phyloP scores from a whole-genome alignment of 2,797 vertebrate species.

The Rallus crepitans region DNA sequence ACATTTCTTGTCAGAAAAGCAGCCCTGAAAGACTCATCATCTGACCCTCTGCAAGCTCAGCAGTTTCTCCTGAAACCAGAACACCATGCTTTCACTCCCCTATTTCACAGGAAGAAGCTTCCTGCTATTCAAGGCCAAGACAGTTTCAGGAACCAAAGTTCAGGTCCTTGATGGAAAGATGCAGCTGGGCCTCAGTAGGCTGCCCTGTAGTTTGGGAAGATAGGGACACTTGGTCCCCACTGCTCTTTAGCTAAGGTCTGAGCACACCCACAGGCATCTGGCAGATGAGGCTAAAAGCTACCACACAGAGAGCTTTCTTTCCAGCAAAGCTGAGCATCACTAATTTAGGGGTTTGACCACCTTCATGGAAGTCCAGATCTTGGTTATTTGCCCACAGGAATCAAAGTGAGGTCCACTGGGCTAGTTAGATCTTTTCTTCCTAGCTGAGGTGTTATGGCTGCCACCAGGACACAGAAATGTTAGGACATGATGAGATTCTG shows the following conservation, averaged over 20 bases:
- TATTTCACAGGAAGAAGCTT: background rate
- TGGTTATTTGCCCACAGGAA: background rate
- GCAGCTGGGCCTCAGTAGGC: background rate
- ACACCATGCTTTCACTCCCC: background rate
- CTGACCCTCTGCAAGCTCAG: background rate
- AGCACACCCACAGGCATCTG: background rate
- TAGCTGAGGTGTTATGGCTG: background rate
- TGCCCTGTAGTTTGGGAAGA: background rate
- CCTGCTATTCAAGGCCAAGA: background rate
- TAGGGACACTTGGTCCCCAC: background rate
- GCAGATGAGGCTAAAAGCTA: background rate
- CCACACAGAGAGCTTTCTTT: background rate
- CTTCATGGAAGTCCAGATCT: background rate
- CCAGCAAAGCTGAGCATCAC: background rate
- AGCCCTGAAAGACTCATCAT: background rate
- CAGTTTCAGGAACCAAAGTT: background rate
- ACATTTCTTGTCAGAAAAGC: background rate
- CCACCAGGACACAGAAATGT: background rate
- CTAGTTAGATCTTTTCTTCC: background rate
- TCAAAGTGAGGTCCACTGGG: background rate
- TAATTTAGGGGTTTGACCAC: background rate
- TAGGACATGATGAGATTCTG: background rate
- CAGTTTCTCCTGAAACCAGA: conserved; percentile 17
- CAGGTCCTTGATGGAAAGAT: background rate
- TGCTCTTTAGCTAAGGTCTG: background rate